Percentiles rank a stretch among this genome's conserved stretches.
Evolutionary conservation across 2,113 vertebrate species (phyloP).

Genomic region (Collichthys lucidus): DNA sequence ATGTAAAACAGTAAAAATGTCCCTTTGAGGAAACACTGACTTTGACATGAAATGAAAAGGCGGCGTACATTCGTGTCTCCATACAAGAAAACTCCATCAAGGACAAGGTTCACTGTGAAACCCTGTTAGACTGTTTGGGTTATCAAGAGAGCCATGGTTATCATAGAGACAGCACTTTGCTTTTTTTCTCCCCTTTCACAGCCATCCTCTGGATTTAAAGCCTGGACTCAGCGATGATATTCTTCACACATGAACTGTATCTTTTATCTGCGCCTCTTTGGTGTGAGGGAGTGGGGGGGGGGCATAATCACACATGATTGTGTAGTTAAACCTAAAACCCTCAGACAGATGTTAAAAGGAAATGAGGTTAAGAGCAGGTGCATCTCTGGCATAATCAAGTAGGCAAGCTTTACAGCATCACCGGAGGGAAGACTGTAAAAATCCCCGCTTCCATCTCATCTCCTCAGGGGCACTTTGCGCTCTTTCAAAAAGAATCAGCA

Average conservation of each 20-base stretch:
- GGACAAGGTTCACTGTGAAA: constrained; percentile 20
- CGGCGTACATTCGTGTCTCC: constrained; percentile 5
- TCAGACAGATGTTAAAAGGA: constrained; percentile 63
- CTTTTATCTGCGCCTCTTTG: constrained; percentile 25
- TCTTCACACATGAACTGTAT: constrained; percentile 30
- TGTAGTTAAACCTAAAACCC: constrained; percentile 63
- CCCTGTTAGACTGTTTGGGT: constrained; percentile 17
- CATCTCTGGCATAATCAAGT: constrained; percentile 65
- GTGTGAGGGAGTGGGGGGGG: constrained; percentile 15
- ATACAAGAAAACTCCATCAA: constrained; percentile 27
- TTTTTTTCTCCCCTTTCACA: background rate
- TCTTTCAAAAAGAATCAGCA: constrained; percentile 44
- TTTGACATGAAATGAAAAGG: background rate
- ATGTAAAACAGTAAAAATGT: constrained; percentile 1
- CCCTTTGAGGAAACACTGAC: background rate
- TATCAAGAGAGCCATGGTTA: constrained; percentile 18
- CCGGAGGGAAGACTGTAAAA: constrained; percentile 57
- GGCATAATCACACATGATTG: constrained; percentile 64
- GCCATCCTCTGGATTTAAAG: constrained; percentile 22
- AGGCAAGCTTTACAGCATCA: constrained; percentile 33
- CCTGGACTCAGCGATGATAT: constrained; percentile 7
- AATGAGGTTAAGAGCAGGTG: constrained; percentile 73
- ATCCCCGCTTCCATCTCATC: constrained; percentile 31
- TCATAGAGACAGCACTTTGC: constrained; percentile 13
- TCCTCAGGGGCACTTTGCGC: constrained; percentile 42